These are phyloP conservation scores for Stylophora pistillata DNA, from an alignment of 64 coral and sea anemone genomes.

Conservation along the genomic window DNA sequence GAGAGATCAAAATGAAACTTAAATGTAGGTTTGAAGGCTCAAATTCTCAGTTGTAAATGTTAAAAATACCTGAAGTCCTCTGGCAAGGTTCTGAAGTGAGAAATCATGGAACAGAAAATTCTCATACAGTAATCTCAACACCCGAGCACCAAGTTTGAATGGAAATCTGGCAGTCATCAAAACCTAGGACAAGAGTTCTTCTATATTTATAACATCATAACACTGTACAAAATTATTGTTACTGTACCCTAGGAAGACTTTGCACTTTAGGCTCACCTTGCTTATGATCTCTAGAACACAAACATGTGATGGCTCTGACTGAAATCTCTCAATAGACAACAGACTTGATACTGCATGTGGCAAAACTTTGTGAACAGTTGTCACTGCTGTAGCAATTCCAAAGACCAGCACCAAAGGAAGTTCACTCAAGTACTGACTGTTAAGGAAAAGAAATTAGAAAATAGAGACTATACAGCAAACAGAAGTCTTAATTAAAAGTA, in stretches of 20 bases:
- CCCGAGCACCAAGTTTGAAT: constrained; percentile 80
- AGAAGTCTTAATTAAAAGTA: too few relatives aligned
- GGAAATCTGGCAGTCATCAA: constrained; percentile 84
- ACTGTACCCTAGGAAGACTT: too few relatives aligned
- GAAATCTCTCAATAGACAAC: constrained; percentile 88
- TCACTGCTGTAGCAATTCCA: constrained; percentile 91
- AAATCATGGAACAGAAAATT: constrained; percentile 98
- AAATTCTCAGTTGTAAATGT: too few relatives aligned
- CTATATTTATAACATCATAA: too few relatives aligned
- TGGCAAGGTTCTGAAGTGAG: constrained; percentile 92
- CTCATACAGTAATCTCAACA: constrained; percentile 94
- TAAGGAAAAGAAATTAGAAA: constrained; percentile 5
- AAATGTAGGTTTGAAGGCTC: too few relatives aligned
- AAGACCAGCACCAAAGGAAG: constrained; percentile 85
- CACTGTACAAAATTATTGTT: too few relatives aligned
- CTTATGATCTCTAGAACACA: constrained; percentile 87
- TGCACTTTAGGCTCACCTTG: too few relatives aligned
- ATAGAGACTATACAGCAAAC: too few relatives aligned
- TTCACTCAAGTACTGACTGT: constrained; percentile 79
- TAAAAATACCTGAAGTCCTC: constrained; percentile 87
- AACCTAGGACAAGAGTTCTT: constrained; percentile 47
- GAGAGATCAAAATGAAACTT: too few relatives aligned
- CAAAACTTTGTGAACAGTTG: constrained; percentile 82
- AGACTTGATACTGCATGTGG: constrained; percentile 89
- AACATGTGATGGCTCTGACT: constrained; percentile 84